Evolutionary conservation across 2,888 invertebrate species (phyloP), one percentile per base, ranked within the genome.

Genomic region (Drosophila sordidula): DNA sequence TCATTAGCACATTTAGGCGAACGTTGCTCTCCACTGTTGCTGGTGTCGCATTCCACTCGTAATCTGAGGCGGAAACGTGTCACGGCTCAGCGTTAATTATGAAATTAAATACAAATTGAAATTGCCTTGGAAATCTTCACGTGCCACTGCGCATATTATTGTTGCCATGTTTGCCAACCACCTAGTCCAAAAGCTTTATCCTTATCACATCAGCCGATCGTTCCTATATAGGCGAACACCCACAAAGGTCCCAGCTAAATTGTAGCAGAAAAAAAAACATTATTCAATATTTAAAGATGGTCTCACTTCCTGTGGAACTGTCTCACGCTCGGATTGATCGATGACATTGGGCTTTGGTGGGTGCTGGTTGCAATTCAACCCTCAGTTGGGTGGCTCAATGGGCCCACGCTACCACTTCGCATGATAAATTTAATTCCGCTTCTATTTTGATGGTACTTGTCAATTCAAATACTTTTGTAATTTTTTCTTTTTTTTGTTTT

Each of bases 381-480:
- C 42, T 42, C 32, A 32, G 18, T 47, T 54, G 34, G 58, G 36
- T 26, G 54, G 39, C 42, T 52, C 36, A 26, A 55, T 42, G 42
- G 12, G 16, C 54, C 47, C 61, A 61, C 55, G 36, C 61, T 69
- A 55, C 72, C 78, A 77, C 80, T 88, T 86, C 61, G 80, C 83
- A 82, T 87, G 86, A 87, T 87, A 87, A 87, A 89, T 87, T 89
- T 89, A 86, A 87, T 87, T 89, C 86, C 86, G 83, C 80, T 89
- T 87, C 88, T 89, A 87, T 87, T 87, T 87, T 87, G 87, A 87
- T 88, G 89, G 88, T 86, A 87, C 87, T 87, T 87, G 87, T 87
- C 87, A 87, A 87, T 83, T 87, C 88, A 89, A 87, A 87, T 87
- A 80, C 86, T 89, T 86, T 85, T 80, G 86, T 78, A 78, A 80